Conservation (phyloP, 2,888 invertebrate species). For the Melanchra persicariae region DNA sequence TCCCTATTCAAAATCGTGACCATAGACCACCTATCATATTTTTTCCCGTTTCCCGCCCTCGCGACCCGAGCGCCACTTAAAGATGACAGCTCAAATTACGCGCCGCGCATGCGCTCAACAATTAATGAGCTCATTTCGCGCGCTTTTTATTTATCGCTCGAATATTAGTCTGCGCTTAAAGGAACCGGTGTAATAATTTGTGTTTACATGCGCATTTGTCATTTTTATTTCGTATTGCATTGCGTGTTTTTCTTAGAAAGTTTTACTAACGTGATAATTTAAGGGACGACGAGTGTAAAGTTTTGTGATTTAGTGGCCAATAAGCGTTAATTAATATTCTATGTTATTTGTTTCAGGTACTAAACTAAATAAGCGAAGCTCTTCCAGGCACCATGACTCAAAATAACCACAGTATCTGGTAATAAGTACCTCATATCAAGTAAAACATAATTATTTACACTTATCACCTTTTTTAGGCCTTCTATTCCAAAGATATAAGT, state of each 20-base stretch:
- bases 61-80: constrained; percentile 73
- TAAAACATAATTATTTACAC: constrained; percentile 1
- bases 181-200: constrained; percentile 68
- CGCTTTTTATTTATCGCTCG: constrained; percentile 83
- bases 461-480: background rate
- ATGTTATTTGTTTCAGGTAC: constrained; percentile 60
- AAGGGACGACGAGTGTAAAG: constrained; percentile 16
- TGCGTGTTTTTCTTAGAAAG: constrained; percentile 58
- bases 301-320: constrained; percentile 12
- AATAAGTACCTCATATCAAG: background rate
- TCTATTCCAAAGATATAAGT: no score
- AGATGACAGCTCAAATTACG: constrained; percentile 85
- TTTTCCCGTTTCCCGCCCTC: constrained; percentile 29
- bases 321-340: constrained; percentile 11
- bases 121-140: constrained; percentile 88
- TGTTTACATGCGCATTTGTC: constrained; percentile 70
- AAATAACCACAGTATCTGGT: background rate
- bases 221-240: constrained; percentile 71
- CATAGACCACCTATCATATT: constrained; percentile 26
- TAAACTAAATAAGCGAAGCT: background rate
- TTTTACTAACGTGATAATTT: constrained; percentile 25
- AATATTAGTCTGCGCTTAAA: constrained; percentile 77
- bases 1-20: constrained; percentile 8
- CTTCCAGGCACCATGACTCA: background rate
- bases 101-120: constrained; percentile 74